phyloP scores from a whole-genome alignment of 2,888 invertebrate species.

The Yponomeuta plumbellus region DNA sequence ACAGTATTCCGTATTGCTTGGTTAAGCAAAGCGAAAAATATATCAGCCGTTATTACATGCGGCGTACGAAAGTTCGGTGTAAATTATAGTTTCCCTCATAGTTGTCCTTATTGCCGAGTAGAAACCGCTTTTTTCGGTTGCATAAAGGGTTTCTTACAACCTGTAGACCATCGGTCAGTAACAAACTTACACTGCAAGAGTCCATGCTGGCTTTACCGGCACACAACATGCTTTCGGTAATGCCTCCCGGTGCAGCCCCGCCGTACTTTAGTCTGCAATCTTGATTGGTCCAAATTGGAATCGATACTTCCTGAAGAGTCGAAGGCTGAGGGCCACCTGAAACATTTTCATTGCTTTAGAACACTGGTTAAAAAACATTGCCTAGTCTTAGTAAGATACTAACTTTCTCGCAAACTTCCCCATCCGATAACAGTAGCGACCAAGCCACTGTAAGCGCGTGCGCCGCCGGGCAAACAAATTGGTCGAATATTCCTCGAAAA shows the following conservation, averaged over 20 bases:
- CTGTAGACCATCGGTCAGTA: background rate
- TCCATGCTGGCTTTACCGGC: slow-evolving; percentile 90
- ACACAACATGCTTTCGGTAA: slow-evolving; percentile 91
- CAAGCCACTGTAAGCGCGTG: slow-evolving; percentile 80
- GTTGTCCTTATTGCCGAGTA: background rate
- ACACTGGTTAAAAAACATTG: background rate
- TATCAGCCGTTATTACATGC: background rate
- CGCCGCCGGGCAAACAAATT: slow-evolving; percentile 83
- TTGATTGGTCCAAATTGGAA: slow-evolving; percentile 88
- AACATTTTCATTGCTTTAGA: slow-evolving; percentile 1
- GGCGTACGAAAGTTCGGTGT: background rate
- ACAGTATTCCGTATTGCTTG: no score
- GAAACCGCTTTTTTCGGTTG: background rate
- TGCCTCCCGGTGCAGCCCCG: slow-evolving; percentile 90
- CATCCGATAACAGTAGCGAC: slow-evolving; percentile 91
- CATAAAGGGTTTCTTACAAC: background rate
- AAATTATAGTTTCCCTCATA: background rate
- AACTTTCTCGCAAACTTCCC: slow-evolving; percentile 89
- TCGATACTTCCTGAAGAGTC: slow-evolving; percentile 87
- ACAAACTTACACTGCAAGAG: slow-evolving; percentile 88
- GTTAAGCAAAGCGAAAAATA: background rate
- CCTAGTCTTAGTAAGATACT: slow-evolving; percentile 35
- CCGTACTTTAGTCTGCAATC: slow-evolving; percentile 90
- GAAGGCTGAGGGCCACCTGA: slow-evolving; percentile 89
- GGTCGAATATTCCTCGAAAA: slow-evolving; percentile 84